Evolutionary conservation across 2,888 invertebrate species (phyloP), one percentile per base, ranked within the genome.

Genomic region (Cremastinae sp.): DNA sequence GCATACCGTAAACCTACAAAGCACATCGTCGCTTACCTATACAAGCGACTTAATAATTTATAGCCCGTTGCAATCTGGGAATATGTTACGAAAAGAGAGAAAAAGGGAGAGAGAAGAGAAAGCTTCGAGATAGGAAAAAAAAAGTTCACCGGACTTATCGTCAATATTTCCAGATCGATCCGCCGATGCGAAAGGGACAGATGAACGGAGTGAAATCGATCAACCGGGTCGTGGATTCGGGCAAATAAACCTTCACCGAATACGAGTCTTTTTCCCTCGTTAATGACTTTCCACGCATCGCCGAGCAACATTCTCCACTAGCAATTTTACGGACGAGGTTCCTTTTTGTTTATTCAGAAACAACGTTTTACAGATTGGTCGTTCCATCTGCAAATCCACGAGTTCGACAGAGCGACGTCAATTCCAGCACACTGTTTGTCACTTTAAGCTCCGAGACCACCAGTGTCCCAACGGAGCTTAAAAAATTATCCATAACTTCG

Each of bases 41-140:
- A 14, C 41, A 18, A 12, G 22, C 56, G 37, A 37, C 28, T 68
- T 65, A 41, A 74, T 83, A 82, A 81, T 83, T 83, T 83, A 83
- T 83, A 68, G 81, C 78, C 77, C 78, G 79, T 79, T 79, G 75
- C 68, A 74, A 74, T 78, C 78, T 53, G 58, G 16, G 37, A 39
- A 68, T 64, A 37, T 56, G 49, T 43, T 37, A 45, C 55, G 45
- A 41, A 41, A 12, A 2, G 41, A 45, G 45, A 7, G 43, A 65
- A 41, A 9, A 10, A 28, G 10, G n/a, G 18, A 18, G 28, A 53
- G 43, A 10, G 41, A 65, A 43, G 4, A 70, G 65, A 65, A n/a
- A 22, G 20, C 10, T 51, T 20, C 12, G 12, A n/a, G 45, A 43
- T n/a, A 20, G 10, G n/a, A 16, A 41, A 7, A 9, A 56, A 22